Evolutionary conservation across 53 echinoderm and acorn worm genomes (phyloP).

Genomic region (Zoroaster sp.): DNA sequence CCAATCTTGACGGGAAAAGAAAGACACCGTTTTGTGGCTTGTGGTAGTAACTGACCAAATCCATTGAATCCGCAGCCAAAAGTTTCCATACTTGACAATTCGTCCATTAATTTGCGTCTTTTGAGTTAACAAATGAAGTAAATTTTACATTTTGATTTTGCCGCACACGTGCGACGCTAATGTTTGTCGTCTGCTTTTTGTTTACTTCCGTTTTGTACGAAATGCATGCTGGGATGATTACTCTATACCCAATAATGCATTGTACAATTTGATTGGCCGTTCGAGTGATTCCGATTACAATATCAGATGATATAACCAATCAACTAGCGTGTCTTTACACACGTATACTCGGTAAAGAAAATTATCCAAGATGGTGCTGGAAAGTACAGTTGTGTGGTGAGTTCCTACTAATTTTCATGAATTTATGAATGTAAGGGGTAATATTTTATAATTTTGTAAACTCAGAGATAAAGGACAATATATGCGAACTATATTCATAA

Average conservation of each 20-base stretch:
- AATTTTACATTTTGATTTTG: not conserved
- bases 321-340: not conserved
- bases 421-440: not conserved
- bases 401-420: not conserved
- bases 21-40: not conserved
- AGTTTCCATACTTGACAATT: not conserved
- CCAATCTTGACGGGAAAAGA: not conserved
- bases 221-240: conserved; percentile 13
- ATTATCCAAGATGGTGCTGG: conserved; percentile 70
- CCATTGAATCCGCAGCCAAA: conserved; percentile 55
- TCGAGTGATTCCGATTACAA: not conserved
- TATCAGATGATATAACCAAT: not conserved
- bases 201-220: conserved; percentile 28
- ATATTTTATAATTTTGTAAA: not conserved
- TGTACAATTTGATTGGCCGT: not conserved
- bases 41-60: conserved; percentile 27
- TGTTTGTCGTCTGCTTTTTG: conserved; percentile 35
- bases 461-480: not conserved
- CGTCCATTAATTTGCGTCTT: not conserved
- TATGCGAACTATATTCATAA: not conserved
- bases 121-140: not conserved
- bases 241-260: not conserved
- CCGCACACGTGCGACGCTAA: not conserved
- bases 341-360: not conserved
- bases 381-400: conserved; percentile 84